These are phyloP conservation scores for Asobara japonica DNA, from an alignment of 1,140 invertebrate genomes.

Conservation along the genomic window DNA sequence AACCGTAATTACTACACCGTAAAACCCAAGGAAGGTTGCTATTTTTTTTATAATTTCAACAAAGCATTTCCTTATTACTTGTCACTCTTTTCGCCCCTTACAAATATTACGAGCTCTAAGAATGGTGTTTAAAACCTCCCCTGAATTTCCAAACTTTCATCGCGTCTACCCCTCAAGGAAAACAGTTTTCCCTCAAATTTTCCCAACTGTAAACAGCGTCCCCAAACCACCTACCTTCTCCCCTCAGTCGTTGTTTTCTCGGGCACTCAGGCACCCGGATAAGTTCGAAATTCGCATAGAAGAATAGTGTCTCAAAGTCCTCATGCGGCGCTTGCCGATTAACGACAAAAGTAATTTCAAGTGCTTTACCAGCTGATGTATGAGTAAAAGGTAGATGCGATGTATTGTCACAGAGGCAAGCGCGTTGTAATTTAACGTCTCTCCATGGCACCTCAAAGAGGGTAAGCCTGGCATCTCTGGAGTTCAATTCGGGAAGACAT, in stretches of 20 bases:
- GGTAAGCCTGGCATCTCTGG: constrained; percentile 69
- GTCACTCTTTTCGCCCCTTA: too few species aligned
- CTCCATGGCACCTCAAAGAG: constrained; percentile 75
- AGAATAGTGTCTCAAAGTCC: constrained; percentile 76
- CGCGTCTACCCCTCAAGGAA: too few species aligned
- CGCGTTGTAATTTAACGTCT: constrained; percentile 71
- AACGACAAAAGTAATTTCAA: constrained; percentile 73
- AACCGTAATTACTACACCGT: too few species aligned
- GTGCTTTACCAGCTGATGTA: constrained; percentile 70
- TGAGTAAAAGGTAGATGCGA: constrained; percentile 72
- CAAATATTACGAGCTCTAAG: too few species aligned
- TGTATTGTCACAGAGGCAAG: constrained; percentile 78
- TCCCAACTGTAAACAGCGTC: not conserved
- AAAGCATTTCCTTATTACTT: too few species aligned
- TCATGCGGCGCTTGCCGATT: constrained; percentile 74
- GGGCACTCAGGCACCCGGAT: constrained; percentile 74
- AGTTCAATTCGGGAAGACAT: constrained; percentile 68
- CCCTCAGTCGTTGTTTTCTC: constrained; percentile 71
- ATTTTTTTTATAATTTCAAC: too few species aligned
- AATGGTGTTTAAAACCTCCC: too few species aligned
- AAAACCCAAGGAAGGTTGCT: too few species aligned
- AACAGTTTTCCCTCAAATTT: too few species aligned
- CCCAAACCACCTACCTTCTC: constrained; percentile 55
- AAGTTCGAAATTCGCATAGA: constrained; percentile 75
- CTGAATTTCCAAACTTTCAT: too few species aligned